Evolutionary conservation across 2,888 invertebrate genomes (phyloP).

Genomic region (Apamea epomidion): DNA sequence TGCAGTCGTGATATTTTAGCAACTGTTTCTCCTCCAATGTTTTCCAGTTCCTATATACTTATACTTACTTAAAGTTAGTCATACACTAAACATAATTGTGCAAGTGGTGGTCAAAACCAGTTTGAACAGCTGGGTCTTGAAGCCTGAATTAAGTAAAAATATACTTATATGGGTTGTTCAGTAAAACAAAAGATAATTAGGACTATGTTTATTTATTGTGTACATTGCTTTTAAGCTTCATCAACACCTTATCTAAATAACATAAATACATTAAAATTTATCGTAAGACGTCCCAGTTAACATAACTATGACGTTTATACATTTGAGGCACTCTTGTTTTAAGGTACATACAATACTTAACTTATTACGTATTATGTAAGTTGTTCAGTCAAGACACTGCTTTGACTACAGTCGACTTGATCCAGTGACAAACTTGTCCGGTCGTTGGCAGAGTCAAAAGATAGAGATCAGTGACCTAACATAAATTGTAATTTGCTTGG

Average conservation of each 20-base stretch:
- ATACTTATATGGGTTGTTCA: background rate
- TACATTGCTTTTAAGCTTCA: conserved; percentile 63
- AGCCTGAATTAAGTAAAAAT: background rate
- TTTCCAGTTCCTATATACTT: background rate
- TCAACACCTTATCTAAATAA: conserved; percentile 56
- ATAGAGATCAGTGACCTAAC: conserved; percentile 67
- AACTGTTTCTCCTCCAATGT: background rate
- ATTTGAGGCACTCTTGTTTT: conserved; percentile 78
- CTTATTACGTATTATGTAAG: conserved; percentile 67
- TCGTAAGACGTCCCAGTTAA: conserved; percentile 80
- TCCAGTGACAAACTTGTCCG: conserved; percentile 40
- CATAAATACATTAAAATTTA: conserved; percentile 68
- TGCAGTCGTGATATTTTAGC: conserved; percentile 3
- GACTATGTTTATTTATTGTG: conserved; percentile 64
- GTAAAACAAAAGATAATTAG: conserved; percentile 55
- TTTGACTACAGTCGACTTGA: conserved; percentile 58
- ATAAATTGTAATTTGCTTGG: conserved; percentile 51
- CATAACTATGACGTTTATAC: conserved; percentile 80
- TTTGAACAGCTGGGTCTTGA: background rate
- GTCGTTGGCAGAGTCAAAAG: conserved; percentile 56
- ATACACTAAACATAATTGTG: background rate
- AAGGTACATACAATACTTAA: conserved; percentile 69
- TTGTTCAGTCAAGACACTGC: conserved; percentile 67
- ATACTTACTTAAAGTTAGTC: too few relatives aligned
- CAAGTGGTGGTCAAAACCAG: background rate